Conservation (phyloP, 2,797 vertebrate species). For the Vultur gryphus region DNA sequence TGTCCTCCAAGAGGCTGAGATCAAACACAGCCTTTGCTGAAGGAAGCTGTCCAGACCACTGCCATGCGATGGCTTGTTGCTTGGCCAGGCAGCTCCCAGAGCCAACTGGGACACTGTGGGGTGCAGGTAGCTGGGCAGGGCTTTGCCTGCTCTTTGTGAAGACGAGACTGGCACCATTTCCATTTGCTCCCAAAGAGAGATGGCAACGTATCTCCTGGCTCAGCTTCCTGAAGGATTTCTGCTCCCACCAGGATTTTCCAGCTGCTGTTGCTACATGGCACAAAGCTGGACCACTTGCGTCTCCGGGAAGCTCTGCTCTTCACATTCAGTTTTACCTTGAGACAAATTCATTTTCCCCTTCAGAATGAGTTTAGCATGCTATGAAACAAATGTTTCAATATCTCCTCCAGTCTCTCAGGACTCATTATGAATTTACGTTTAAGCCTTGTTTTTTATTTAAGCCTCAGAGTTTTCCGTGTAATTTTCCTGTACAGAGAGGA, state of each 20-base stretch:
- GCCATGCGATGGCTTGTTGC: neutral
- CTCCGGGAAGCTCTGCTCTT: neutral
- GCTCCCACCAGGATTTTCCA: neutral
- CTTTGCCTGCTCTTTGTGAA: neutral
- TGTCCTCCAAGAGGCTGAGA: neutral
- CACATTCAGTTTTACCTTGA: neutral
- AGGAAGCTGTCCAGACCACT: neutral
- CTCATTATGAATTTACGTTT: neutral
- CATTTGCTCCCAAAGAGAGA: neutral
- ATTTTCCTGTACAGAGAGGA: neutral
- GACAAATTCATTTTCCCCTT: neutral
- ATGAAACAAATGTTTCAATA: neutral
- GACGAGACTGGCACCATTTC: neutral
- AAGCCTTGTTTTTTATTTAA: neutral
- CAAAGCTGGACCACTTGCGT: neutral
- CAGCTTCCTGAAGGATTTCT: neutral
- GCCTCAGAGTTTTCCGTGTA: neutral
- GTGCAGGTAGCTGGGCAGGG: rapidly evolving
- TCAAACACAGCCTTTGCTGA: neutral
- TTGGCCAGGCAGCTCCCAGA: neutral
- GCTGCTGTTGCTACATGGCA: neutral
- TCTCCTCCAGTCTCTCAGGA: neutral
- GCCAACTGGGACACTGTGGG: neutral
- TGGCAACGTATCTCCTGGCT: rapidly evolving
- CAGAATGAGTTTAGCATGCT: neutral